These are phyloP conservation scores for Coleophora flavipennella DNA, from an alignment of 2,888 invertebrate genomes.

Conservation along the genomic window DNA sequence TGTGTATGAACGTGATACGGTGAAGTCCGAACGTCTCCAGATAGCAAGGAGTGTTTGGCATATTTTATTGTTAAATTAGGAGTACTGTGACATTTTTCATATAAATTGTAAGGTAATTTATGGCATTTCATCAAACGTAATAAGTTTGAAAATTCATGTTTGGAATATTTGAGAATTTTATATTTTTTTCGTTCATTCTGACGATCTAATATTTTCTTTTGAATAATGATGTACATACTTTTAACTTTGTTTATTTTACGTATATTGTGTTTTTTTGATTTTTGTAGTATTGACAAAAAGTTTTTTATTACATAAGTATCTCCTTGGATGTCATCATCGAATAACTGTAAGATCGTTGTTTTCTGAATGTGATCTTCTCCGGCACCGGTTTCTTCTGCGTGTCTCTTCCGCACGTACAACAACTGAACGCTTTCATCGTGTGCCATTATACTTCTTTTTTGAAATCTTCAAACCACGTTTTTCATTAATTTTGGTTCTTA, in stretches of 20 bases:
- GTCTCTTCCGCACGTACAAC: no score
- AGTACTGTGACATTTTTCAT: constrained; percentile 5
- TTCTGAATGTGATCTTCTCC: no score
- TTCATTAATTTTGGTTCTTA: no score
- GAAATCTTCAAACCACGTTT: no score
- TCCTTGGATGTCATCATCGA: no score
- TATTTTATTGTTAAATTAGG: constrained; percentile 3
- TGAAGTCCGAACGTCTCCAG: constrained; percentile 15
- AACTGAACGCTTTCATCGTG: no score
- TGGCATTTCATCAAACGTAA: background rate
- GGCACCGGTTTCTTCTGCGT: no score
- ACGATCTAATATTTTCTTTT: constrained; percentile 13
- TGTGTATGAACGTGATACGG: constrained; percentile 16
- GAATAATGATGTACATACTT: constrained; percentile 14
- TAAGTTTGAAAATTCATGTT: constrained; percentile 2
- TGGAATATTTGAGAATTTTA: constrained; percentile 10
- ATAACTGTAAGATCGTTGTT: no score
- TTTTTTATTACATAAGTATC: no score
- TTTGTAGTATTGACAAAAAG: no score
- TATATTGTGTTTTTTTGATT: no score
- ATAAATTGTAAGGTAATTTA: background rate
- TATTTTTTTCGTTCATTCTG: constrained; percentile 15
- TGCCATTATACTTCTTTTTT: no score
- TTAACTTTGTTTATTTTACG: background rate
- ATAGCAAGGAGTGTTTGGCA: constrained; percentile 9